Base-by-base conservation (phyloP, 2,888 invertebrate genomes). In the Mactromeris polynyma region DNA sequence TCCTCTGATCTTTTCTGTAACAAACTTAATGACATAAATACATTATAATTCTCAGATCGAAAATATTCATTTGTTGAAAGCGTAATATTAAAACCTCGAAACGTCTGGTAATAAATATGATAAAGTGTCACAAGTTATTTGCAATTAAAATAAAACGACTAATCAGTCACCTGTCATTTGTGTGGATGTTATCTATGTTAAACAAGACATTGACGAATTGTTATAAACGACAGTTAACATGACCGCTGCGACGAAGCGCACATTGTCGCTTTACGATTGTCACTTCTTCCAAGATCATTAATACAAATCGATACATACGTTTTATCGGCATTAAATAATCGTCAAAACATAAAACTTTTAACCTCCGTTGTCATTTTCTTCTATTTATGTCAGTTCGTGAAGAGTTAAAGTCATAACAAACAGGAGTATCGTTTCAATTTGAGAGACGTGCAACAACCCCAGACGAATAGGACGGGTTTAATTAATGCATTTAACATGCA, bases 181-280 rank as follows among this genome's bases (percentile, higher is more conserved):
- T 64, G 33, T 42, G 81, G 77, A 69, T 81, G 82, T 86, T n/a
- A 80, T 69, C 69, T 36, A 64, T 89, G 89, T 89, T 86, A 36
- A 89, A 89, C 89, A 83, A 86, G 89, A 83, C 89, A 78, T 26
- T 83, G 89, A 89, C 73, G 40, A 54, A 86, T 83, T 78, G 33
- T 42, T 46, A 73, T 14, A 21, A 83, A 69, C 21, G 73, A 19
- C 46, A 73, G 40, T 83, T 73, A 83, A 73, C 58, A 42, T 58
- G 83, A 46, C 83, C 73, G 73, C 46, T 46, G 83, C 73, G 46
- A 73, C 42, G 73, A 42, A 31, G 73, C 73, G 73, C 73, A 73
- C 73, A 73, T 33, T 36, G 33, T 36, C 14, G 73, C 26, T 36
- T 17, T 11, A 73, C 33, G 73, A 19, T 17, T 33, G 31, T 73